Conservation (phyloP, 2,888 invertebrate genomes). For the Orthosia incerta region DNA sequence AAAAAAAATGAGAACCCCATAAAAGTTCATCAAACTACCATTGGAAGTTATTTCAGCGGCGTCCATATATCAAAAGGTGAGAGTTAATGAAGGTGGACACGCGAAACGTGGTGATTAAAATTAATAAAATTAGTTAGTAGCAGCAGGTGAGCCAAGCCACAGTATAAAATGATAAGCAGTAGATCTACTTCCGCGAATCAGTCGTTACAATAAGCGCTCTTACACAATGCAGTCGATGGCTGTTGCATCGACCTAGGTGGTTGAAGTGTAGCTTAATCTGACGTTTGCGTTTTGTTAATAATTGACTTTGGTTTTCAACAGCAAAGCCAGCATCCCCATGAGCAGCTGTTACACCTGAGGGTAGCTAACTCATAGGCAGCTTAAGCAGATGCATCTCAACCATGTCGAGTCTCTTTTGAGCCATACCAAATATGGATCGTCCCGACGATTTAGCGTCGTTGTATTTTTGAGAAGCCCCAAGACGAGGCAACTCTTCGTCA, state of each 20-base stretch:
- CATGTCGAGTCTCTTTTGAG: no score
- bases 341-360: no score
- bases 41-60: conserved; percentile 83
- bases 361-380: no score
- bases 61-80: conserved; percentile 83
- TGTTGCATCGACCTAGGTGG: neutral
- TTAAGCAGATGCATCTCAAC: no score
- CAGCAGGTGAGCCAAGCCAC: conserved; percentile 56
- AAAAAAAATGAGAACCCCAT: conserved; percentile 54
- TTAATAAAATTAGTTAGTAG: conserved; percentile 88
- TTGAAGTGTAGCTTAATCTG: neutral
- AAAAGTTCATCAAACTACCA: conserved; percentile 52
- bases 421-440: no score
- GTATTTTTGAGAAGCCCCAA: no score
- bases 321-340: neutral
- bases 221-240: neutral
- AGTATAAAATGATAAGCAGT: neutral
- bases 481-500: no score
- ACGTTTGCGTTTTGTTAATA: neutral
- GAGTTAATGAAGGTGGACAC: conserved; percentile 88
- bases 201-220: neutral
- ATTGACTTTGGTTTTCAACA: neutral
- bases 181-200: neutral
- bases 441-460: no score
- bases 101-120: conserved; percentile 88